Percentiles rank a stretch among this genome's conserved stretches.
phyloP scores from a whole-genome alignment of 2,888 invertebrate genomes.

The Ypsolopha sequella region DNA sequence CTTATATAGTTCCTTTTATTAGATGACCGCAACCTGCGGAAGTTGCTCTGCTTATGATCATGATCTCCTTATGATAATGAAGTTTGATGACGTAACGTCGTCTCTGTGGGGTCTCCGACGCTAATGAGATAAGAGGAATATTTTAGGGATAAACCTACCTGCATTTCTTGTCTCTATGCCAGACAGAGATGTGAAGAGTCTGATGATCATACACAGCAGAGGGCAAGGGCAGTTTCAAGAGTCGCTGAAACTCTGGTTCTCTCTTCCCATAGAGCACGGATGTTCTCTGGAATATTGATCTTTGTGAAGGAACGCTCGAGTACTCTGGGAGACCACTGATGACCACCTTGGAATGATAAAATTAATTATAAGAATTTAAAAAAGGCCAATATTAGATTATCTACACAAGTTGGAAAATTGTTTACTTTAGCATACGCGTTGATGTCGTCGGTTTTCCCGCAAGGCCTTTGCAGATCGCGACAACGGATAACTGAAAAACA shows the following conservation, averaged over 20 bases:
- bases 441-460: slow-evolving; percentile 74
- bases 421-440: slow-evolving; percentile 87
- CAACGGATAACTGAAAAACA: slow-evolving; percentile 79
- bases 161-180: slow-evolving; percentile 87
- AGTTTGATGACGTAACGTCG: no score
- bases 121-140: background rate
- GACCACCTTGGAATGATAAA: slow-evolving; percentile 57
- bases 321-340: slow-evolving; percentile 60
- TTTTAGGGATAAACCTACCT: slow-evolving; percentile 64
- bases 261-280: slow-evolving; percentile 84
- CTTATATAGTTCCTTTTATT: background rate
- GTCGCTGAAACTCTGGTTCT: slow-evolving; percentile 85
- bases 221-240: slow-evolving; percentile 76
- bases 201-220: slow-evolving; percentile 65
- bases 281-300: slow-evolving; percentile 80
- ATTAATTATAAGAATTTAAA: background rate
- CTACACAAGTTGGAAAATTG: background rate
- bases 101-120: no score
- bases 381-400: background rate
- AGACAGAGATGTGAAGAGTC: slow-evolving; percentile 82
- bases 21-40: no score
- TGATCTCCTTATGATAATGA: no score
- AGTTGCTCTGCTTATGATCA: no score
- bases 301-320: slow-evolving; percentile 50
- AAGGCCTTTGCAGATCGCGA: slow-evolving; percentile 76